Evolutionary conservation across 2,113 vertebrate genomes (phyloP).

Genomic region (Strigops habroptila): DNA sequence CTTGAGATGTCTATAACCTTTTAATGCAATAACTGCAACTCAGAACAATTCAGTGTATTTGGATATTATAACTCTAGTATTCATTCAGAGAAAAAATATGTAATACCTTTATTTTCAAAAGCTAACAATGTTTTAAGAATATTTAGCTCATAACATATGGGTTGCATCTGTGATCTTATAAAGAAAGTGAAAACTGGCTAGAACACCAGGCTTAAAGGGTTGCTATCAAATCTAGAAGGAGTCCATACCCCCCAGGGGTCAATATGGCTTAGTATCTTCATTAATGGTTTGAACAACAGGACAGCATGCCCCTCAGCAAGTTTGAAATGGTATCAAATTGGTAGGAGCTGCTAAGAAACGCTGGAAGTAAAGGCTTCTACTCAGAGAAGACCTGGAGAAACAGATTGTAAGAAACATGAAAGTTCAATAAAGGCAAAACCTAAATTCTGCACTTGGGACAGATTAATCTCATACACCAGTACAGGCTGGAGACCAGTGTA

Average conservation of each 20-base stretch:
- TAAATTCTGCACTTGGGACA: neutral
- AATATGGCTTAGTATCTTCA: neutral
- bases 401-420: neutral
- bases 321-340: neutral
- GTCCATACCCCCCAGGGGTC: neutral
- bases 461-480: neutral
- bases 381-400: neutral
- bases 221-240: neutral
- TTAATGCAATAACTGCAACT: neutral
- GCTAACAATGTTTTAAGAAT: neutral
- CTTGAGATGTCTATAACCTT: neutral
- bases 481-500: rapidly evolving
- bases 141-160: neutral
- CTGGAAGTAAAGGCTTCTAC: neutral
- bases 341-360: neutral
- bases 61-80: neutral
- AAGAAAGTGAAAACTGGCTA: neutral
- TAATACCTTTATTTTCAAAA: neutral
- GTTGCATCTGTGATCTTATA: neutral
- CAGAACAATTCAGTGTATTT: neutral
- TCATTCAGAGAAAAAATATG: neutral
- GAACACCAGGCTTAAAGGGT: neutral
- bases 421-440: neutral
- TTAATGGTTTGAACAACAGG: neutral
- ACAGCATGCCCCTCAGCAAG: neutral